phyloP scores from a whole-genome alignment of 2,113 vertebrate species.

The Stictonetta naevosa region DNA sequence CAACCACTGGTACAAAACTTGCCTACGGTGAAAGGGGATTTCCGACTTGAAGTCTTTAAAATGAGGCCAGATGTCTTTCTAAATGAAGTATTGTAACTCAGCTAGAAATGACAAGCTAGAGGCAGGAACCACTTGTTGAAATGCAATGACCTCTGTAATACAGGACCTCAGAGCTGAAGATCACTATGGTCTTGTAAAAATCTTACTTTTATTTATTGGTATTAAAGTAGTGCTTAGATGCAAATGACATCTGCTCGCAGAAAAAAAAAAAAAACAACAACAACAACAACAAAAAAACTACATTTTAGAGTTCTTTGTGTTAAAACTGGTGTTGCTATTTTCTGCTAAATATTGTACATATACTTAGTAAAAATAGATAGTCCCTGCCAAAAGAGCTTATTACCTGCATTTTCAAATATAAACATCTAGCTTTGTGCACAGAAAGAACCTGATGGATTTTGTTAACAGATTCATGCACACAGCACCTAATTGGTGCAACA shows the following conservation, averaged over 20 bases:
- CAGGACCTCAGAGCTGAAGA: conserved; percentile 14
- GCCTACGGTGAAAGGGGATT: background rate
- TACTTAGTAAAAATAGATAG: background rate
- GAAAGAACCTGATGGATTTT: background rate
- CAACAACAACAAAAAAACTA: background rate
- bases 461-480: background rate
- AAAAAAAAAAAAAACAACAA: fast-evolving
- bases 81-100: conserved; percentile 31
- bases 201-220: conserved; percentile 24
- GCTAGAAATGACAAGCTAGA: background rate
- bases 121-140: conserved; percentile 57
- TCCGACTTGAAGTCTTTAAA: conserved; percentile 45
- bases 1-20: background rate
- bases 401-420: background rate
- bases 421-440: background rate
- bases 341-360: background rate
- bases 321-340: conserved; percentile 14
- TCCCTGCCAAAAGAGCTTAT: background rate
- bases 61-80: conserved; percentile 48
- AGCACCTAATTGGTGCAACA: background rate
- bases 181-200: conserved; percentile 1
- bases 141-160: conserved; percentile 55
- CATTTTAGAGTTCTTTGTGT: background rate
- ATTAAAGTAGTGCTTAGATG: background rate
- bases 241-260: conserved; percentile 1